Conservation (phyloP, 2,797 vertebrate species). For the Pipistrellus kuhlii region DNA sequence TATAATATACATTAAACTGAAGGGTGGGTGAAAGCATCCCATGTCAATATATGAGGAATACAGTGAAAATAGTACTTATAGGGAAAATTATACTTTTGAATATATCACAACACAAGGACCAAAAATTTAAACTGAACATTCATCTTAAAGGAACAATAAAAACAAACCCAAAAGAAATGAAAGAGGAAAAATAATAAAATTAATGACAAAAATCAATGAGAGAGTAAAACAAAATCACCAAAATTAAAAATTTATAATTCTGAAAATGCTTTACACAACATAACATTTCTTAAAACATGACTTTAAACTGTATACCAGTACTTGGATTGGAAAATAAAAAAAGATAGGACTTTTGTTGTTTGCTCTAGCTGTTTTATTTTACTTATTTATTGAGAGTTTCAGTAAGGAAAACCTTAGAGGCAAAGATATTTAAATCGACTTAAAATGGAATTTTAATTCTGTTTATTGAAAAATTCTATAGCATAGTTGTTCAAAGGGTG, state of each 20-base stretch:
- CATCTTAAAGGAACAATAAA: background rate
- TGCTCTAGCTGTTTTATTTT: background rate
- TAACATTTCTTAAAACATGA: background rate
- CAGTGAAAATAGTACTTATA: background rate
- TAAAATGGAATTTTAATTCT: background rate
- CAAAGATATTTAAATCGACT: background rate
- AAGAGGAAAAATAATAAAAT: background rate
- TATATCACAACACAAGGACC: background rate
- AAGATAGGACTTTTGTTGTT: background rate
- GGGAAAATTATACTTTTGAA: background rate
- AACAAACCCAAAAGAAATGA: constrained; percentile 16
- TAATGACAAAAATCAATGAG: background rate
- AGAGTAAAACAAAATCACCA: background rate
- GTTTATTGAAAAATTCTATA: background rate
- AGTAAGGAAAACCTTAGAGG: background rate
- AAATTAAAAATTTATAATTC: background rate
- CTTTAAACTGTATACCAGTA: background rate
- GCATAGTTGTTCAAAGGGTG: background rate
- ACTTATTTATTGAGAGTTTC: background rate
- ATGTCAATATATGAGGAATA: background rate
- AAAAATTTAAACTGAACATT: constrained; percentile 19
- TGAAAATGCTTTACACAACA: background rate
- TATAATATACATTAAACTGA: constrained; percentile 35
- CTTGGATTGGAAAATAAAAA: background rate
- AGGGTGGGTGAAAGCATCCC: background rate